Conservation (phyloP, 2,888 invertebrate genomes). For the Tetrapedia diversipes region DNA sequence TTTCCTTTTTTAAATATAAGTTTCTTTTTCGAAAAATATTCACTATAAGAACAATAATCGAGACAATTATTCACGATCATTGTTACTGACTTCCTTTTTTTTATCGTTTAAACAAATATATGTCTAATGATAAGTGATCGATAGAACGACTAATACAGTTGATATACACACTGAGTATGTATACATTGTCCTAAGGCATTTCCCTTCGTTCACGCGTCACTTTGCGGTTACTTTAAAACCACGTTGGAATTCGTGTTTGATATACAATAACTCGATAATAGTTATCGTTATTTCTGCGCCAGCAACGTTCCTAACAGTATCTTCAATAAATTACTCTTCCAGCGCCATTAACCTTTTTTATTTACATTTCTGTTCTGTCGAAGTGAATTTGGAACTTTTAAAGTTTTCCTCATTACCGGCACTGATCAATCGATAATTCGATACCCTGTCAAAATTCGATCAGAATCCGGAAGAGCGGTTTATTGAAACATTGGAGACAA, state of each 20-base stretch:
- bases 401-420: neutral
- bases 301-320: slow-evolving; percentile 8
- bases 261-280: slow-evolving; percentile 46
- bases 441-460: neutral
- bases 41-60: neutral
- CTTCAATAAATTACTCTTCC: neutral
- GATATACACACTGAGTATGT: neutral
- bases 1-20: neutral
- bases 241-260: slow-evolving; percentile 10
- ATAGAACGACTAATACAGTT: neutral
- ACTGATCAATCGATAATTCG: neutral
- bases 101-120: neutral
- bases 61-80: slow-evolving; percentile 5
- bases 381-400: slow-evolving; percentile 9
- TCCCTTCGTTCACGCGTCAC: slow-evolving; percentile 32
- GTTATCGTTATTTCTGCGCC: slow-evolving; percentile 37
- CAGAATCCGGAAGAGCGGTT: neutral
- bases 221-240: slow-evolving; percentile 53
- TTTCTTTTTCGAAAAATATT: neutral
- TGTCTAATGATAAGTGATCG: slow-evolving; percentile 27
- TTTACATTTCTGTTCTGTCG: neutral
- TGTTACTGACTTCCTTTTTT: neutral
- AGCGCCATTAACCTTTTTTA: neutral
- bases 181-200: slow-evolving; percentile 36
- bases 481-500: neutral